These are phyloP conservation scores for Liasis olivaceus DNA, from an alignment of 2,797 vertebrate genomes.

Conservation along the genomic window DNA sequence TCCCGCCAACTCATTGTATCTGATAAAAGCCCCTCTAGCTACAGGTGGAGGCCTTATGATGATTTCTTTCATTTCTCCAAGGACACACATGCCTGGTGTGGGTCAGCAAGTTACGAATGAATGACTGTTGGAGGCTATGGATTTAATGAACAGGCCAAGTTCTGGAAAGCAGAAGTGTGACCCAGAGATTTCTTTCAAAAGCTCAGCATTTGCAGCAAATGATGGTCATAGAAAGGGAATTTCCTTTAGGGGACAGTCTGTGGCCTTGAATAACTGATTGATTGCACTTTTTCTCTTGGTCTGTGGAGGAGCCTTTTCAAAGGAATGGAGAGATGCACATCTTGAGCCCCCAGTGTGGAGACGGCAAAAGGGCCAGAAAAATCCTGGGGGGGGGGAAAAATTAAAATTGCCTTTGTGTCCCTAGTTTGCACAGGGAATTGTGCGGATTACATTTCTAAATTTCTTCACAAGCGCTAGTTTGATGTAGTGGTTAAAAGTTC, in stretches of 20 bases:
- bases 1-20: background rate
- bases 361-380: background rate
- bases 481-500: background rate
- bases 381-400: background rate
- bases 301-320: background rate
- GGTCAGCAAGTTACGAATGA: background rate
- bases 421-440: background rate
- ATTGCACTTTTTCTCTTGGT: slow-evolving; percentile 3
- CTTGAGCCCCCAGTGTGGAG: background rate
- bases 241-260: slow-evolving; percentile 27
- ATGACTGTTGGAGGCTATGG: background rate
- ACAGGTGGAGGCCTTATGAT: slow-evolving; percentile 1
- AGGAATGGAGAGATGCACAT: background rate
- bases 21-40: slow-evolving; percentile 19
- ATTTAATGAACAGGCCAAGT: slow-evolving; percentile 8
- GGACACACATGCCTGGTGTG: background rate
- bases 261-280: slow-evolving; percentile 24
- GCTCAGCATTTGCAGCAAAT: slow-evolving; percentile 17
- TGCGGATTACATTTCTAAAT: background rate
- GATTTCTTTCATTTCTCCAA: background rate
- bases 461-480: background rate
- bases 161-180: background rate
- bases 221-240: slow-evolving; percentile 3
- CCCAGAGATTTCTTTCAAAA: slow-evolving; percentile 10
- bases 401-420: background rate